Conservation (phyloP, 2,888 invertebrate species). For the Drosophila pseudotalamancana region DNA sequence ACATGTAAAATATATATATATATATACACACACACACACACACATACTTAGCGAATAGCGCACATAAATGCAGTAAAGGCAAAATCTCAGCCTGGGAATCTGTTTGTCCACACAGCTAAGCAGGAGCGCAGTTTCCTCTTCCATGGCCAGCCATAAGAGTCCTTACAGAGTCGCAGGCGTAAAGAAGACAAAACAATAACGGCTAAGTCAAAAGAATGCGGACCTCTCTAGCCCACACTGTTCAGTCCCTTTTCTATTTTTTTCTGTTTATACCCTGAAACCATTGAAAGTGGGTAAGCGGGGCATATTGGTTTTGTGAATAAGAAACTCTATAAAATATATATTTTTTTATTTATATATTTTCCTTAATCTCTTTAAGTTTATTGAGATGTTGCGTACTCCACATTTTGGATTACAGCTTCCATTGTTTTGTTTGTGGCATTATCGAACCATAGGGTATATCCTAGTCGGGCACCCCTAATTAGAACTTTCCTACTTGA, state of each 20-base stretch:
- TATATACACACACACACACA: not conserved
- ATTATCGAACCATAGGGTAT: no score
- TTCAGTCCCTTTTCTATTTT: not conserved
- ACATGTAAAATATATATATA: constrained; percentile 8
- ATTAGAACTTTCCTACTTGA: no score
- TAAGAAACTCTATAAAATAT: no score
- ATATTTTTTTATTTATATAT: no score
- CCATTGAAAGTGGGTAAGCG: no score
- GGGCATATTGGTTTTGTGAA: no score
- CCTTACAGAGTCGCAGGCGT: constrained; percentile 71
- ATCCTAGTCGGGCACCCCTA: no score
- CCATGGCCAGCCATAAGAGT: constrained; percentile 53
- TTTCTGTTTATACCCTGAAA: no score
- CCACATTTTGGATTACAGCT: no score
- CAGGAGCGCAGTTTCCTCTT: constrained; percentile 55
- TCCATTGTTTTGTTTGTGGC: no score
- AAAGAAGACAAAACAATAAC: constrained; percentile 70
- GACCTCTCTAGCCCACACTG: constrained; percentile 5
- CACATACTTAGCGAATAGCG: not conserved
- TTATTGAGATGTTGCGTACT: no score
- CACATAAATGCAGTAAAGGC: constrained; percentile 11
- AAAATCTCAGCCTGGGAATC: constrained; percentile 58
- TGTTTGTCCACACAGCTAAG: constrained; percentile 40
- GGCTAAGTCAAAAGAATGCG: constrained; percentile 29
- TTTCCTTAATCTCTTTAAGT: no score